Evolutionary conservation across 2,113 vertebrate genomes (phyloP).

Genomic region (Cryptotis parvus): DNA sequence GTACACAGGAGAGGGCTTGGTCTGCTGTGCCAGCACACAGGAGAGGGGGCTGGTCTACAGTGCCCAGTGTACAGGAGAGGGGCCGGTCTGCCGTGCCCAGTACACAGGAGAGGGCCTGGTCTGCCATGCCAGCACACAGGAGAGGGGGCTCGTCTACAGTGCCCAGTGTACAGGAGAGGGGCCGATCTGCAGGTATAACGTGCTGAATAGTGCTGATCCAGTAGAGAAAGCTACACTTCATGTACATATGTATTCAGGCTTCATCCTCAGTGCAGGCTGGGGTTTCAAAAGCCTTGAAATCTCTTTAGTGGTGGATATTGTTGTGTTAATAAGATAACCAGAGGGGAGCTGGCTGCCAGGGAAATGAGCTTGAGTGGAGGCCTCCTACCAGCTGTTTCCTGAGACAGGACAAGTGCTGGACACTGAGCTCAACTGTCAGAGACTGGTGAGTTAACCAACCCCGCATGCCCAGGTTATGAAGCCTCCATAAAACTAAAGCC

Average conservation of each 20-base stretch:
- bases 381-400: neutral
- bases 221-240: neutral
- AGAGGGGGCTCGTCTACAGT: no score
- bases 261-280: neutral
- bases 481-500: neutral
- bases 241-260: neutral
- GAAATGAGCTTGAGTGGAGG: neutral
- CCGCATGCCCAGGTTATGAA: neutral
- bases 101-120: no score
- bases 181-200: no score
- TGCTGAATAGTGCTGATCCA: neutral
- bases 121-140: no score
- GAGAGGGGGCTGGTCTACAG: no score
- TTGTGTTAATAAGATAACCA: neutral
- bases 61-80: no score
- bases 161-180: no score
- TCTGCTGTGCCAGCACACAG: no score
- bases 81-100: no score
- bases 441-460: neutral
- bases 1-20: no score
- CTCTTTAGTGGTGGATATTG: neutral
- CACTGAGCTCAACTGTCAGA: neutral
- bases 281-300: neutral
- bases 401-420: neutral
- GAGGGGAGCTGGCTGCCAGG: neutral